Evolutionary conservation across 2,888 invertebrate genomes (phyloP), one percentile per base, ranked within the genome.

Genomic region (Drosophila heteroneura): DNA sequence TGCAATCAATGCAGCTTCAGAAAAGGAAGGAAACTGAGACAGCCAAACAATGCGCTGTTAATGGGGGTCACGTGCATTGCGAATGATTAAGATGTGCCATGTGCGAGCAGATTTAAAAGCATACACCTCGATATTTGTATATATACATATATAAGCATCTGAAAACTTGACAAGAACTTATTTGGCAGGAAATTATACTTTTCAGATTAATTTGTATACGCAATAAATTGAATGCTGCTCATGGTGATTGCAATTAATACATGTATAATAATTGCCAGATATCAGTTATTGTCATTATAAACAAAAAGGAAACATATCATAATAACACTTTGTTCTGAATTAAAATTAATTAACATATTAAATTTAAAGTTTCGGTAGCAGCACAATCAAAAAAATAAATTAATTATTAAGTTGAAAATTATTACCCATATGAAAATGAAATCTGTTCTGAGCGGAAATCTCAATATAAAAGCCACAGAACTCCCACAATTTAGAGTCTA

Each of bases 61-160:
- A 81, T 83, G 73, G 81, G 81, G 81, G 81, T 81, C 81, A 81
- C 82, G 69, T 73, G 59, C 74, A 65, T 28, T 52, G 44, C 64
- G 30, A 73, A 41, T 70, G 80, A 70, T 80, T 77, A 66, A 63
- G 54, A 60, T 49, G 59, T n/a, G 6, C 22, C 26, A 7, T 28
- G 1, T 32, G 1, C 39, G 12, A 33, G 22, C 22, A 16, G 22
- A 47, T 47, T 5, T 6, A 1, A 14, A 30, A 5, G 9, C 10
- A 22, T 47, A 51, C n/a, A 37, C 5, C 41, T 35, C 54, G 22
- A 33, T 49, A 32, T 47, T 5, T 19, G 12, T 4, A 58, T 33
- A 37, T 53, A 35, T 53, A 35, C 1, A 22, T 12, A 3, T 51
- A 59, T 28, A 54, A 28, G 35, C 41, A 37, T 19, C 22, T 52